phyloP scores from a whole-genome alignment of 2,797 vertebrate species.

The Liparis tanakae region DNA sequence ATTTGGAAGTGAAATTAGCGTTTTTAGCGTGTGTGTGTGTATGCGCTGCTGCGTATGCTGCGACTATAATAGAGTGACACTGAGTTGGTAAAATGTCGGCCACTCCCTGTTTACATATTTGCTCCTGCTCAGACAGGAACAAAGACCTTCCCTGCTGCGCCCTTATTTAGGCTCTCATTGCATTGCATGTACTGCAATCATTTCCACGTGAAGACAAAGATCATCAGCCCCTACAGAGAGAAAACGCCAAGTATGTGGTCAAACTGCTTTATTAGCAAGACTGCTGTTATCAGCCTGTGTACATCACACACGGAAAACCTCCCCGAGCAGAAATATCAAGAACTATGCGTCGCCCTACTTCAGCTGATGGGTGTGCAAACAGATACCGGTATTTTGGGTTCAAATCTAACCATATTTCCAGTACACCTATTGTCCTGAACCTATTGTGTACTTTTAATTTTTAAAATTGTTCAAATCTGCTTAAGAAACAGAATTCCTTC shows the following conservation, averaged over 20 bases:
- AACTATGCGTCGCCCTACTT: background rate
- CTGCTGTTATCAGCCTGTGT: background rate
- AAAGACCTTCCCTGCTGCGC: constrained; percentile 53
- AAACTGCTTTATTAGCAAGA: constrained; percentile 19
- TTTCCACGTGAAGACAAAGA: constrained; percentile 15
- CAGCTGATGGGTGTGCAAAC: background rate
- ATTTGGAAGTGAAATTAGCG: constrained; percentile 21
- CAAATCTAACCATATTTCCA: background rate
- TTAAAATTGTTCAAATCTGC: constrained; percentile 8
- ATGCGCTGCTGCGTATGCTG: background rate
- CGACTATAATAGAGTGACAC: constrained; percentile 19
- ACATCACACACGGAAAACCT: background rate
- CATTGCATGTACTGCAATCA: constrained; percentile 17
- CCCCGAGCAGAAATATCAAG: constrained; percentile 8
- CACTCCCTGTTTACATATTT: constrained; percentile 79
- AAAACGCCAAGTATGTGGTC: background rate
- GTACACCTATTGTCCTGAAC: background rate
- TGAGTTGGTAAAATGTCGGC: constrained; percentile 35
- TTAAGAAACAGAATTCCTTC: constrained; percentile 1
- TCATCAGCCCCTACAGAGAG: background rate
- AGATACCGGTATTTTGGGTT: background rate
- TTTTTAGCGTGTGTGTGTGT: background rate
- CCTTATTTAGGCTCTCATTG: constrained; percentile 35
- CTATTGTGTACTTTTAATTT: background rate
- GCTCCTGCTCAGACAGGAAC: constrained; percentile 79